Evolutionary conservation across 2,888 invertebrate species (phyloP), one percentile per base, ranked within the genome.

Genomic region (Diarsia rubi): DNA sequence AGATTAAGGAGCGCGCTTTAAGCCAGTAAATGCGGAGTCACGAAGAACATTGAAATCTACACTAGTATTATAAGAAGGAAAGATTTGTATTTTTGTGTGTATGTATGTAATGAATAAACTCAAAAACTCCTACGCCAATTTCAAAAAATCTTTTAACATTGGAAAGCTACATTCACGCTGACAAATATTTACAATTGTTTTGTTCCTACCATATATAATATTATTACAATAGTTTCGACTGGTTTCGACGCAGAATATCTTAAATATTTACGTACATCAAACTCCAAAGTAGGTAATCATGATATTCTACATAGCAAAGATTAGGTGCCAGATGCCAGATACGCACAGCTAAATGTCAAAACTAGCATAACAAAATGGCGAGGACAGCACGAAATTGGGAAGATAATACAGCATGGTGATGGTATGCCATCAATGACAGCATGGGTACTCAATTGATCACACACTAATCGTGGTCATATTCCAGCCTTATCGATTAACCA

Each of bases 1-100:
- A 37, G 12, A 54, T 69, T 21, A 57, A 49, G 44, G 44, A 49
- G 37, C 37, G 5, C 24, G 19, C 14, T 45, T 72, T 57, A 49
- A 11, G 8, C 45, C n/a, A 37, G 60, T 74, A 42, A 52, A 37
- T 45, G 16, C 24, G 24, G 8, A 52, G n/a, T 65, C 52, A 52
- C 57, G 19, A 27, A 49, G 47, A 57, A 63, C 62, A 70, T 77
- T 16, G 6, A 63, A 78, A 78, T 69, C 19, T 62, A 31, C 47
- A 52, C 47, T n/a, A n/a, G n/a, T n/a, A n/a, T n/a, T n/a, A n/a
- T n/a, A n/a, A n/a, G n/a, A n/a, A n/a, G n/a, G n/a, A n/a, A n/a
- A n/a, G n/a, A n/a, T n/a, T n/a, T n/a, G n/a, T n/a, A n/a, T n/a
- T n/a, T n/a, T n/a, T n/a, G n/a, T n/a, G n/a, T n/a, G n/a, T n/a